These are phyloP conservation scores for Schizopygopsis malacanthus DNA, from an alignment of 2,797 vertebrate species.

Conservation along the genomic window DNA sequence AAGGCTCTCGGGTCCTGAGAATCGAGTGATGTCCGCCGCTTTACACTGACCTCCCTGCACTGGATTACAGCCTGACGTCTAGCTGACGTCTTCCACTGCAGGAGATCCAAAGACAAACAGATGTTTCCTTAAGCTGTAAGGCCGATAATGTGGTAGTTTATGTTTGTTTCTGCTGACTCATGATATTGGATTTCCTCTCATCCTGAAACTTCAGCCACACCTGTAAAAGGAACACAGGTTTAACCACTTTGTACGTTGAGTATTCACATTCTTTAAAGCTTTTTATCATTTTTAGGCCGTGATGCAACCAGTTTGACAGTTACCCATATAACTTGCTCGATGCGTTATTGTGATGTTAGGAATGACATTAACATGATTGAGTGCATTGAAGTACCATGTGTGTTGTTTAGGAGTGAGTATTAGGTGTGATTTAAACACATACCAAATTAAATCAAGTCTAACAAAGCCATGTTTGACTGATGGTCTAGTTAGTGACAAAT, in stretches of 20 bases:
- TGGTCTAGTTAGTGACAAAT: background rate
- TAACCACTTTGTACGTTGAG: background rate
- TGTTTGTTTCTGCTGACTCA: constrained; percentile 25
- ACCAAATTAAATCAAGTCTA: background rate
- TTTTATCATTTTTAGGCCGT: background rate
- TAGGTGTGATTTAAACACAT: background rate
- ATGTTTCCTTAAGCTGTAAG: background rate
- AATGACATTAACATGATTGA: constrained; percentile 15
- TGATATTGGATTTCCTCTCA: background rate
- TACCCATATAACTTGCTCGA: background rate
- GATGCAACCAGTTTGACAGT: background rate
- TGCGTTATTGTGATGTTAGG: background rate
- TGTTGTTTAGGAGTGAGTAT: background rate
- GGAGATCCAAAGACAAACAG: background rate
- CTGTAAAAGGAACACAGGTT: constrained; percentile 16
- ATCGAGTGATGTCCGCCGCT: background rate
- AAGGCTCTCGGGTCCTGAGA: constrained; percentile 9
- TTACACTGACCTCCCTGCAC: background rate
- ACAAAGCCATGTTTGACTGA: background rate
- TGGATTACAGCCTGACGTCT: constrained; percentile 11
- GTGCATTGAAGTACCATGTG: background rate
- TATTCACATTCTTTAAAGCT: constrained; percentile 9
- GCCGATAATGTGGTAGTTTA: background rate
- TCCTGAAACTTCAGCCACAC: constrained; percentile 9
- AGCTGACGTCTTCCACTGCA: constrained; percentile 8